phyloP scores from a whole-genome alignment of 1,140 invertebrate species.

The Diorhabda elongata region DNA sequence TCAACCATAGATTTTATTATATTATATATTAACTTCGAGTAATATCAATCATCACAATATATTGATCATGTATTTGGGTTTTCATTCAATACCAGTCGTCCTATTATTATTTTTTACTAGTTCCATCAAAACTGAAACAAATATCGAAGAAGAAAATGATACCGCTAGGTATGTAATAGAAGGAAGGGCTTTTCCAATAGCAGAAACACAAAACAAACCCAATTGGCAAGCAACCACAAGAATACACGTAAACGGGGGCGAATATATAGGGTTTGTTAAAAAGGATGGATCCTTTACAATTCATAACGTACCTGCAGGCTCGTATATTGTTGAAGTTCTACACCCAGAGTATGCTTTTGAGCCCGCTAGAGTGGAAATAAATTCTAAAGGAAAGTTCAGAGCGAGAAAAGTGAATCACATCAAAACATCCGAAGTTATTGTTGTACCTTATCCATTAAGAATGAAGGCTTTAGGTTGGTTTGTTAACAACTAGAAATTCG shows the following conservation, averaged over 20 bases:
- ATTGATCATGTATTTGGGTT: background rate
- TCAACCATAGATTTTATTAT: no score
- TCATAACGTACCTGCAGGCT: conserved; percentile 86
- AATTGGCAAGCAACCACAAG: conserved; percentile 76
- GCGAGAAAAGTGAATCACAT: conserved; percentile 93
- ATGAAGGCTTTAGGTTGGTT: conserved; percentile 71
- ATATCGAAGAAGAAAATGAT: conserved; percentile 55
- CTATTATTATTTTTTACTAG: conserved; percentile 3
- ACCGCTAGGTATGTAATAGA: conserved; percentile 67
- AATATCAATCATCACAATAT: background rate
- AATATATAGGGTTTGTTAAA: conserved; percentile 81
- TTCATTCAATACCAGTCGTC: background rate
- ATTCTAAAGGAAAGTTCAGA: conserved; percentile 92
- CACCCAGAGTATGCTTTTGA: conserved; percentile 91
- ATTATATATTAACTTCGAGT: no score
- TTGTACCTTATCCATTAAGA: conserved; percentile 87
- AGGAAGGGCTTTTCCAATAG: conserved; percentile 74
- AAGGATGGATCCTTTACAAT: conserved; percentile 92
- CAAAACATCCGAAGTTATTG: conserved; percentile 81
- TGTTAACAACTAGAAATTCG: no score
- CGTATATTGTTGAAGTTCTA: conserved; percentile 90
- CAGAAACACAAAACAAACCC: conserved; percentile 50
- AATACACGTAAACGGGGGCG: conserved; percentile 82
- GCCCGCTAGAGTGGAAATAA: conserved; percentile 90
- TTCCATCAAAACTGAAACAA: conserved; percentile 21